Base-by-base conservation (phyloP, 2,888 invertebrate species). In the Erpobdella octoculata region DNA sequence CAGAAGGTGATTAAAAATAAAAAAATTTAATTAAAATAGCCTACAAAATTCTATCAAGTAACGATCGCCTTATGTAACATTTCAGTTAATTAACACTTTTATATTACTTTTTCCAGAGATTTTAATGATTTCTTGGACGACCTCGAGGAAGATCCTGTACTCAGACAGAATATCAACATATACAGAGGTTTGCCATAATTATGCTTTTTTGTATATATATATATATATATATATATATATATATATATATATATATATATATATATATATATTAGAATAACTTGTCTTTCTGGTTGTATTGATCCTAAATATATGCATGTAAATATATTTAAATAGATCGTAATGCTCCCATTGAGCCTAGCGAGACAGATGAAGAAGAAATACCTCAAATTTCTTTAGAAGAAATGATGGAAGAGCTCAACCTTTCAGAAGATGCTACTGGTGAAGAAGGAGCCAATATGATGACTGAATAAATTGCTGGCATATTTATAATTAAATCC, bases 121-220 rank as follows among this genome's bases (percentile, higher is more conserved):
- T 96, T 92, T 84, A 89, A 90, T 78, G 95, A 95, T 78, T 98
- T 98, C 85, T 86, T 97, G 84, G 93, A 97, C 78, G 98, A 98
- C 81, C 85, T 98, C 75, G 98, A 98, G 83, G 97, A 98, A 83
- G 95, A 98, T 84, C 89, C 89, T 3, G 88, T 89, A 18, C 87
- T 92, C 79, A 87, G 98, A 71, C 91, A 92, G 81, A 90, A 93
- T 81, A 88, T 98, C 67, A 96, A 96, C 82, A 95, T 98, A 75
- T 98, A 92, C 85, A 83, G 82, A 77, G 84, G 84, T 82, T 15
- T 38, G 36, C 28, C 15, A n/a, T 31, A 6, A 37, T 28, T 67
- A 25, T 12, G 12, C 15, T 3, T 67, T 9, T 58, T 8, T 15
- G 25, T 58, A 58, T 58, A 41, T 41, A 41, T 41, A 41, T 41